Evolutionary conservation across 37 sponge, comb jelly and placozoan genomes (phyloP).

Genomic region (Bolinopsis microptera): DNA sequence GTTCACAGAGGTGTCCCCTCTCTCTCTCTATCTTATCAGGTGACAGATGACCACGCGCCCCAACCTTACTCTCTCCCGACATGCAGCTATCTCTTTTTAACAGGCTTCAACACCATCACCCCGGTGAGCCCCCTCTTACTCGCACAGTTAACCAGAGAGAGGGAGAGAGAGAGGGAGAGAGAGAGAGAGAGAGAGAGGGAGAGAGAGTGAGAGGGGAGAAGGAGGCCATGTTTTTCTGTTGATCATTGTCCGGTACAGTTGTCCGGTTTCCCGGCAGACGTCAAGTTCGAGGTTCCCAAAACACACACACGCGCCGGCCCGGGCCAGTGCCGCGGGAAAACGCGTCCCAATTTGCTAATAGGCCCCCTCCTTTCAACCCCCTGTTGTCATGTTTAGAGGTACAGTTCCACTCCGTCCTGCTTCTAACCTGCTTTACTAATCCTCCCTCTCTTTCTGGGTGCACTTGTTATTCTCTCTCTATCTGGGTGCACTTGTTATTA

Average conservation of each 20-base stretch:
- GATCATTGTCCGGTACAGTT: neutral
- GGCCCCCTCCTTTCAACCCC: neutral
- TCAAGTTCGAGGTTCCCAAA: neutral
- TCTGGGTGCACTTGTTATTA: no score
- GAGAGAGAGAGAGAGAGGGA: no score
- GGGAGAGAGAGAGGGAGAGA: no score
- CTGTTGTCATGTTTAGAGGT: neutral
- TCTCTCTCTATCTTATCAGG: neutral
- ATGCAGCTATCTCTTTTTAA: neutral
- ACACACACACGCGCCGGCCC: neutral
- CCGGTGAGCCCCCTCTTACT: neutral
- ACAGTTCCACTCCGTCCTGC: neutral
- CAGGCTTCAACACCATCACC: neutral
- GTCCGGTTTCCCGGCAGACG: neutral
- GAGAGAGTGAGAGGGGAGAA: no score
- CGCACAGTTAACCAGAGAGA: neutral
- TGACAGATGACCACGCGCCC: neutral
- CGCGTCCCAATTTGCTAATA: neutral
- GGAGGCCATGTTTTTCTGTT: neutral
- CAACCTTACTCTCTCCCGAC: neutral
- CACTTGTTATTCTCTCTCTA: no score
- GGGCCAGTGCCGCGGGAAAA: neutral
- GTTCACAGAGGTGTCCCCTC: neutral
- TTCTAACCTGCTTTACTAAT: neutral
- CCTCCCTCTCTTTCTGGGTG: no score